Conservation (phyloP, 2,113 vertebrate genomes). For the Myocastor coypus region DNA sequence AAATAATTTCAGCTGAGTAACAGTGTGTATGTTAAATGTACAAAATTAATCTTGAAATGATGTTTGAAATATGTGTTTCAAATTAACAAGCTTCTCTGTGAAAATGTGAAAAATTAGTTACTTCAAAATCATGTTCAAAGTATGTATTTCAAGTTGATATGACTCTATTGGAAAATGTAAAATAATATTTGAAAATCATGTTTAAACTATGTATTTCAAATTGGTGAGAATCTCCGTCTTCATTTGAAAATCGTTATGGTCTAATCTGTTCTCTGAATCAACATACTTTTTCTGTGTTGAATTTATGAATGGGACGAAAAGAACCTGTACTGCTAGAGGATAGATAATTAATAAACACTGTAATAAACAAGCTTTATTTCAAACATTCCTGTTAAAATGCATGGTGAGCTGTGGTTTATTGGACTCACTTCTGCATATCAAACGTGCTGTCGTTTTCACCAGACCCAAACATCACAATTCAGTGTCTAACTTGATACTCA, state of each 20-base stretch:
- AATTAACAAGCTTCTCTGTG: conserved; percentile 28
- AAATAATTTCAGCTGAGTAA: conserved; percentile 57
- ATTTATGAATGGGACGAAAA: conserved; percentile 26
- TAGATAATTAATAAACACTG: conserved; percentile 15
- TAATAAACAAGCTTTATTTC: conserved; percentile 10
- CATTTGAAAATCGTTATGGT: conserved; percentile 33
- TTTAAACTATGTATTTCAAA: conserved; percentile 59
- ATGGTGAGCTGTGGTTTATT: background rate
- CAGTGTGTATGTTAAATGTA: conserved; percentile 47
- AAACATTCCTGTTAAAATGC: conserved; percentile 33
- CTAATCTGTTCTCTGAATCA: conserved; percentile 52
- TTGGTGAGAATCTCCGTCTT: conserved; percentile 33
- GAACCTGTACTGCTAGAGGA: background rate
- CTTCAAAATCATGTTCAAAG: conserved; percentile 59
- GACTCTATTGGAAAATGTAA: conserved; percentile 52
- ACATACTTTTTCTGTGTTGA: conserved; percentile 1
- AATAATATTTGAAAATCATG: conserved; percentile 49
- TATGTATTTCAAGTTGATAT: conserved; percentile 50
- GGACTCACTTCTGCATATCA: background rate
- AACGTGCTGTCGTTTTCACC: conserved; percentile 45
- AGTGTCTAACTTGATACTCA: background rate
- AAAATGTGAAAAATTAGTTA: conserved; percentile 43
- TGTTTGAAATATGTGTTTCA: conserved; percentile 59
- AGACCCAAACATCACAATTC: background rate
- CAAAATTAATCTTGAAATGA: conserved; percentile 9